Conservation (phyloP, 53 echinoderm and acorn worm genomes). For the Holothuria leucospilota region DNA sequence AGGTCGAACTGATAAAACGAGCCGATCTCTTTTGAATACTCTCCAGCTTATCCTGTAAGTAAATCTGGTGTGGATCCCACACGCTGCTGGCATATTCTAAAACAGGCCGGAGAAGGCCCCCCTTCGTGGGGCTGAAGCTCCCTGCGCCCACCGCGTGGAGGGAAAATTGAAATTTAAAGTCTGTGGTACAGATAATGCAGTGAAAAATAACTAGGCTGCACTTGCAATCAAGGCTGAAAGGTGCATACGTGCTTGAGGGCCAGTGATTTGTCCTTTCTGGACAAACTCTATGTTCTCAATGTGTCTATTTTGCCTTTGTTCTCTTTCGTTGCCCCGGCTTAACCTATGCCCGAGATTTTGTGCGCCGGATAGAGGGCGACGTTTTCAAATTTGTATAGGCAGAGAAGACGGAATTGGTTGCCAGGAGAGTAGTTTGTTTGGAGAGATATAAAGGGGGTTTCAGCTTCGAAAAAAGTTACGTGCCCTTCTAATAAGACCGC, state of each 20-base stretch:
- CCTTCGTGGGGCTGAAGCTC: conserved; percentile 31
- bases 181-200: not conserved
- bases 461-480: not conserved
- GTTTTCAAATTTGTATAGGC: not conserved
- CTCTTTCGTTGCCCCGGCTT: not conserved
- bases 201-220: not conserved
- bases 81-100: too few species aligned
- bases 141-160: not conserved
- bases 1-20: too few species aligned
- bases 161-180: not conserved
- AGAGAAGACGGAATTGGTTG: not conserved
- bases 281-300: too few species aligned
- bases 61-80: too few species aligned
- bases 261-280: too few species aligned
- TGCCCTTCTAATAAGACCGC: not conserved
- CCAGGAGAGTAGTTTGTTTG: not conserved
- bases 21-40: too few species aligned
- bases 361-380: not conserved
- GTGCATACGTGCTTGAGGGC: not conserved
- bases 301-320: not conserved
- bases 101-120: too few species aligned
- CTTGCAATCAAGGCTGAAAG: not conserved
- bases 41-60: too few species aligned
- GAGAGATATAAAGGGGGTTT: not conserved
- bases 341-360: not conserved